Conservation (phyloP, 2,113 vertebrate genomes). For the Narcine bancroftii region DNA sequence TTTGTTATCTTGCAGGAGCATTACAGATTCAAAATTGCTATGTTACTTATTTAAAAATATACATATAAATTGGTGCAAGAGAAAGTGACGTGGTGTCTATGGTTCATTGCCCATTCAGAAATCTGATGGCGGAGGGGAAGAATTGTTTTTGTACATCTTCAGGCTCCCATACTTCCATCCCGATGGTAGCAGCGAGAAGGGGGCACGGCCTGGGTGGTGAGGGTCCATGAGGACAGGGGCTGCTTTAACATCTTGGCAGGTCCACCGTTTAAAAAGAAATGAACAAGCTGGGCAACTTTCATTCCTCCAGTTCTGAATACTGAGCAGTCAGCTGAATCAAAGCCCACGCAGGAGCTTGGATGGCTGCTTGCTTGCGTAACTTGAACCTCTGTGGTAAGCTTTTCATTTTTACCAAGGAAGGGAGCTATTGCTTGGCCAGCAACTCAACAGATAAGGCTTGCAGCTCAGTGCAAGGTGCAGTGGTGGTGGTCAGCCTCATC, state of each 20-base stretch:
- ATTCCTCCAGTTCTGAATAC: neutral
- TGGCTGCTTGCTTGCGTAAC: neutral
- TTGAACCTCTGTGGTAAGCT: neutral
- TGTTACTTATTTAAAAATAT: no score
- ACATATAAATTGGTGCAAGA: no score
- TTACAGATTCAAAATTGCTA: no score
- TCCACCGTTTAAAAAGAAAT: neutral
- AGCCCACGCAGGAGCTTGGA: neutral
- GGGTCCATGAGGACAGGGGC: no score
- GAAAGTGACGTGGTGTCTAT: no score
- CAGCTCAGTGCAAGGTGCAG: neutral
- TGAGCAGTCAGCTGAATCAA: slow-evolving; percentile 4
- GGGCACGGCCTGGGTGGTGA: no score
- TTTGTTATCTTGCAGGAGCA: no score
- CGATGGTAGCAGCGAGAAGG: no score
- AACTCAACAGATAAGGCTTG: neutral
- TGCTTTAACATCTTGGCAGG: neutral
- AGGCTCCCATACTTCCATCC: no score
- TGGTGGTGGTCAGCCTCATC: neutral
- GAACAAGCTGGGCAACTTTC: neutral
- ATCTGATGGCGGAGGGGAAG: no score
- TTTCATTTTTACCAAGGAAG: neutral
- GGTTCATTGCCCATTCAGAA: no score
- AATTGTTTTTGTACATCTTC: no score
- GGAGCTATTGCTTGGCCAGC: neutral